Conservation (phyloP, 2,797 vertebrate genomes). For the Sardinella longiceps region DNA sequence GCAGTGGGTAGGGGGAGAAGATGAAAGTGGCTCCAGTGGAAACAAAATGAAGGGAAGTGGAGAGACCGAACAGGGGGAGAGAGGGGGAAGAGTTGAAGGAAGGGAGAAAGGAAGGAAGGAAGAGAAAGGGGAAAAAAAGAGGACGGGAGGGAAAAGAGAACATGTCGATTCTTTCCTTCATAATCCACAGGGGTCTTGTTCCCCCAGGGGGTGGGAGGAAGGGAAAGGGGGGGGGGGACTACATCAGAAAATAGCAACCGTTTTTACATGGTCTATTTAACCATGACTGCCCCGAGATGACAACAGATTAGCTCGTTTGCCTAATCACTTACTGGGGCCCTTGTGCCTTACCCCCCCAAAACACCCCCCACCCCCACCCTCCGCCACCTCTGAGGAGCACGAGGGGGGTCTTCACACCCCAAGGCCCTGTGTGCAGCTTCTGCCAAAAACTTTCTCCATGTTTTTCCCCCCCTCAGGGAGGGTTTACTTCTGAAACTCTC, state of each 20-base stretch:
- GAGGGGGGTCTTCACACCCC: neutral
- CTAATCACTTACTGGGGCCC: slow-evolving; percentile 68
- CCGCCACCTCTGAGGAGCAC: too few relatives aligned
- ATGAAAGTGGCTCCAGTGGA: neutral
- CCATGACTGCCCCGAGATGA: slow-evolving; percentile 64
- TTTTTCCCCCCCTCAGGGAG: neutral
- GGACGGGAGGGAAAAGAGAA: neutral
- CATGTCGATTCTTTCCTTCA: slow-evolving; percentile 29
- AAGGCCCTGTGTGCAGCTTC: neutral
- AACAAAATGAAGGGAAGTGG: neutral
- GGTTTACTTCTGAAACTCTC: neutral
- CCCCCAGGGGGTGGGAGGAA: neutral
- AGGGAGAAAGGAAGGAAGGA: neutral
- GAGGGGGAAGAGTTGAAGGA: neutral
- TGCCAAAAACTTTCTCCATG: slow-evolving; percentile 2
- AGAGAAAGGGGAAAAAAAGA: neutral
- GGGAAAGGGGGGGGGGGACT: slow-evolving; percentile 29
- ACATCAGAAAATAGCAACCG: slow-evolving; percentile 52
- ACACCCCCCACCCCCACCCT: too few relatives aligned
- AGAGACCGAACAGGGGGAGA: neutral
- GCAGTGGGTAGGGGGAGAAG: neutral
- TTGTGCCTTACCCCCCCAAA: too few relatives aligned
- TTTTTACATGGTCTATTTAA: slow-evolving; percentile 73
- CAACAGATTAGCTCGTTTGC: slow-evolving; percentile 60
- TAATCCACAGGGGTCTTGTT: slow-evolving; percentile 42